These are phyloP conservation scores for Amniataba percoides DNA, from an alignment of 2,797 vertebrate species.

Conservation along the genomic window DNA sequence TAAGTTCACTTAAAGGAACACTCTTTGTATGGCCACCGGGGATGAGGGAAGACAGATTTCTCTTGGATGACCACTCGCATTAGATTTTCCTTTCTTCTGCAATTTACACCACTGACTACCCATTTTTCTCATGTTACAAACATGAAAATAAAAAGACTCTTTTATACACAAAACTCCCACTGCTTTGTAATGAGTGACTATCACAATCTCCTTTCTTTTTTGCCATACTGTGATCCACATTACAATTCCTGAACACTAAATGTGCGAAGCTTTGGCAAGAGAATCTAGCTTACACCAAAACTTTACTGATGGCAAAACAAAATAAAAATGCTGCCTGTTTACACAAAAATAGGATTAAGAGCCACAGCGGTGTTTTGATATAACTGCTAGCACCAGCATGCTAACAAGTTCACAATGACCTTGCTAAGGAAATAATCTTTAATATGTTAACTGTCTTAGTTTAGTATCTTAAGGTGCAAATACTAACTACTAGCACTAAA, in stretches of 20 bases:
- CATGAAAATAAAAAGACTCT: not conserved
- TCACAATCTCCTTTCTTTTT: not conserved
- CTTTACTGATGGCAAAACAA: not conserved
- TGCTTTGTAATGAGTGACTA: not conserved
- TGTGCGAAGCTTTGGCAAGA: not conserved
- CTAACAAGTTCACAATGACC: not conserved
- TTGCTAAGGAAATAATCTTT: not conserved
- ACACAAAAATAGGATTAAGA: not conserved
- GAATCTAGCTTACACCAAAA: not conserved
- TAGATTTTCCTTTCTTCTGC: not conserved
- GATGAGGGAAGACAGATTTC: conserved; percentile 1
- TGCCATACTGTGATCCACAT: not conserved
- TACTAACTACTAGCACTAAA: not conserved
- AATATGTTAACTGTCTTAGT: not conserved
- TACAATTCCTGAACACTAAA: not conserved
- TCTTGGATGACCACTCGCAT: conserved; percentile 13
- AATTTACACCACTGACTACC: conserved; percentile 7
- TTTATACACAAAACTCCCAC: not conserved
- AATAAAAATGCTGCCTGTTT: conserved; percentile 6
- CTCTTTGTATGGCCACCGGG: not conserved
- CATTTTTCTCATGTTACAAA: not conserved
- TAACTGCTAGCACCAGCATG: not conserved
- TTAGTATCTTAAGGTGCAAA: not conserved
- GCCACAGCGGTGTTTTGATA: not conserved
- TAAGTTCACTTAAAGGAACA: conserved; percentile 16